Conservation (phyloP, 2,797 vertebrate species). For the Cephalopachus bancanus region DNA sequence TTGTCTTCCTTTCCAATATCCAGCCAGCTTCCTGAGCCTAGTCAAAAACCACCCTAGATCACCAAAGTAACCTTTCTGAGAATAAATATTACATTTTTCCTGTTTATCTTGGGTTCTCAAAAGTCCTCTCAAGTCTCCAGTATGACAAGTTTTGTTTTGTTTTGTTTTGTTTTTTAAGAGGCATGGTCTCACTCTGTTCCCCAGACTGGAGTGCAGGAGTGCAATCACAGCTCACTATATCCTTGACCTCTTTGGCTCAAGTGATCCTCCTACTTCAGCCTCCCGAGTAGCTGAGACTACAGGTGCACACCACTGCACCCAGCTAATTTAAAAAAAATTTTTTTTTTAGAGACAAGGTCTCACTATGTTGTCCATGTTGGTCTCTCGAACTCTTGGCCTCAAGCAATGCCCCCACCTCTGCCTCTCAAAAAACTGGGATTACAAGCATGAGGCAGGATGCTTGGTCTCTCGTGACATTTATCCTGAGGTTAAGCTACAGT, state of each 20-base stretch:
- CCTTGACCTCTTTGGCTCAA: neutral
- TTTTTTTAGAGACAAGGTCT: neutral
- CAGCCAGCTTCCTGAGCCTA: neutral
- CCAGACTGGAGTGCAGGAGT: neutral
- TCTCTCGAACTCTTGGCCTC: neutral
- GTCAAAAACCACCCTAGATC: neutral
- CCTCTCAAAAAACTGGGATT: neutral
- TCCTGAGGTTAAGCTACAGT: too few relatives aligned
- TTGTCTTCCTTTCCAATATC: neutral
- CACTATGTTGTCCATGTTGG: neutral
- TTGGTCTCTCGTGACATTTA: too few relatives aligned
- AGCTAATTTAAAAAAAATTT: neutral
- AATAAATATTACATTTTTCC: neutral
- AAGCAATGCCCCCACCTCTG: neutral
- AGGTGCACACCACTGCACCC: neutral
- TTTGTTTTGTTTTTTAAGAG: neutral
- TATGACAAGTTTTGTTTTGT: too few relatives aligned
- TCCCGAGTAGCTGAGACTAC: neutral
- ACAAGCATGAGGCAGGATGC: rapidly evolving
- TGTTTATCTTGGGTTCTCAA: neutral
- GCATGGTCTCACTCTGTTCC: neutral
- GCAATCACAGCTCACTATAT: neutral
- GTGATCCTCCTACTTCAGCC: neutral
- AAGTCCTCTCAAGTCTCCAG: neutral
- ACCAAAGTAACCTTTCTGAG: neutral